phyloP scores from a whole-genome alignment of 2,113 vertebrate genomes.

The Silurus glanis region DNA sequence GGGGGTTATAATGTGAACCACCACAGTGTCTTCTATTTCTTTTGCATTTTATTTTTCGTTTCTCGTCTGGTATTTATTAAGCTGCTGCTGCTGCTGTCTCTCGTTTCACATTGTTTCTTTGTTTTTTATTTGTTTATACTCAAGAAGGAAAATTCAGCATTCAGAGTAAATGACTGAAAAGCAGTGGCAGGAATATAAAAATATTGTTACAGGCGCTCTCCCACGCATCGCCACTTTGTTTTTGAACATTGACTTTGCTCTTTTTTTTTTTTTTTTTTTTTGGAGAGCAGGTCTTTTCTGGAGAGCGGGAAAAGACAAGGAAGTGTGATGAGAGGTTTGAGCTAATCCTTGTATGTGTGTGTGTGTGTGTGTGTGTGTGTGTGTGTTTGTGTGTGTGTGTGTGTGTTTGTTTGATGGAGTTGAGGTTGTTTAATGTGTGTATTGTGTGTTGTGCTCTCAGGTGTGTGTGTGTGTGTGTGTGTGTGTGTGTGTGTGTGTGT shows the following conservation, averaged over 20 bases:
- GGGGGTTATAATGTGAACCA: neutral
- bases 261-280: slow-evolving; percentile 59
- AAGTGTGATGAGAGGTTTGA: slow-evolving; percentile 24
- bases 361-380: slow-evolving; percentile 19
- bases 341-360: slow-evolving; percentile 8
- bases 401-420: neutral
- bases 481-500: slow-evolving; percentile 6
- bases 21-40: neutral
- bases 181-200: slow-evolving; percentile 72
- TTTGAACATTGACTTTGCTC: slow-evolving; percentile 75
- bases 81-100: slow-evolving; percentile 16
- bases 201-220: slow-evolving; percentile 69
- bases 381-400: slow-evolving; percentile 29
- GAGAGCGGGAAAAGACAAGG: slow-evolving; percentile 30
- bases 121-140: neutral
- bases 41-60: neutral
- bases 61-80: neutral
- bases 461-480: slow-evolving; percentile 21
- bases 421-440: neutral
- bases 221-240: slow-evolving; percentile 72
- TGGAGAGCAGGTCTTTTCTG: slow-evolving; percentile 40
- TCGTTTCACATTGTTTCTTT: neutral
- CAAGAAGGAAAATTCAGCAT: slow-evolving; percentile 56
- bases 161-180: slow-evolving; percentile 74
- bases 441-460: too few species aligned